Percentiles rank a stretch among this genome's conserved stretches.
phyloP scores from a whole-genome alignment of 2,888 invertebrate species.

The Sialis lutaria region DNA sequence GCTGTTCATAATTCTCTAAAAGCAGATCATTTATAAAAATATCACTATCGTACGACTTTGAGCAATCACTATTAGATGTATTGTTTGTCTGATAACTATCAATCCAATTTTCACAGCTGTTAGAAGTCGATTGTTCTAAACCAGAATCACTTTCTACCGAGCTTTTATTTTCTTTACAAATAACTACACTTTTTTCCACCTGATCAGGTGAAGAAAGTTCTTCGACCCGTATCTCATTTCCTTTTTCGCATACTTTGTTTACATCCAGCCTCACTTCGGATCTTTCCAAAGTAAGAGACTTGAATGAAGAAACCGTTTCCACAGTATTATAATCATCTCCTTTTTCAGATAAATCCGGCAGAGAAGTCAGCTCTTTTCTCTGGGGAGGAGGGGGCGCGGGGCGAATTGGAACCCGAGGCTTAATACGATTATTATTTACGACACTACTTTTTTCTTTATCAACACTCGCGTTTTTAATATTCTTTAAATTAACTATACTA shows the following conservation, averaged over 20 bases:
- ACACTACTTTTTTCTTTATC: conserved; percentile 15
- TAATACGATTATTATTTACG: conserved; percentile 1
- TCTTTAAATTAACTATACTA: conserved; percentile 10
- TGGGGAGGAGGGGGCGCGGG: no score
- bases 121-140: conserved; percentile 5
- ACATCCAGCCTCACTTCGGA: no score
- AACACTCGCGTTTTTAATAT: conserved; percentile 24
- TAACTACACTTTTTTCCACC: conserved; percentile 8
- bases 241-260: no score
- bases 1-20: no score
- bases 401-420: no score
- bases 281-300: no score
- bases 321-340: no score
- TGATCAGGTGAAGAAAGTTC: conserved; percentile 13
- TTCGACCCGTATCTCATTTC: conserved; percentile 4
- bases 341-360: no score
- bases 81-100: conserved; percentile 11
- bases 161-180: not conserved
- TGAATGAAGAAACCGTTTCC: no score
- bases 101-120: conserved; percentile 2
- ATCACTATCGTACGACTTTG: conserved; percentile 5
- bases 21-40: no score
- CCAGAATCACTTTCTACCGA: conserved; percentile 3
- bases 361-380: no score
- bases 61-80: no score